Evolutionary conservation across 2,797 vertebrate genomes (phyloP), one percentile per base, ranked within the genome.

Genomic region (Luscinia megarhynchos): DNA sequence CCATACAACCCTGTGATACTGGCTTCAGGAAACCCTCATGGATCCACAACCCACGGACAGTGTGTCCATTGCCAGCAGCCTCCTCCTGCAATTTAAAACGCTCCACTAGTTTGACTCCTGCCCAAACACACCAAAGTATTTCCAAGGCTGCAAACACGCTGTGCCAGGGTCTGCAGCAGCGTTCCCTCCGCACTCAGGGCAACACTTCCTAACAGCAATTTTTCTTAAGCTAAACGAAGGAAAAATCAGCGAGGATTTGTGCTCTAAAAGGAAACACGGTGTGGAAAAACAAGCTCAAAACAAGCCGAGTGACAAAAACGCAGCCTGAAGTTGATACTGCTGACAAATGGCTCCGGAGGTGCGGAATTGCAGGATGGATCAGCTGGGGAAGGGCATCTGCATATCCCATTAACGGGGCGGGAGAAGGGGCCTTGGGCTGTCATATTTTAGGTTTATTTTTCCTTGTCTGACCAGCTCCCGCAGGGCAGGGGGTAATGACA

Each of bases 401-500:
- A 57, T 21, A 80, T 95, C 95, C 87, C 84, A 70, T 67, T 43
- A 94, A 40, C 75, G 30, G 0, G 50, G 84, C 18, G n/a, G 68
- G 63, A 63, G 53, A 61, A 67, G 13, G 64, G 77, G 77, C 91
- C 88, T 9, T 69, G 12, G 69, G 95, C 96, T 77, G 96, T 93
- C 96, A 12, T 72, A 90, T 91, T 95, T 94, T 73, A 82, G 73
- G 95, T 97, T 97, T 96, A 92, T 98, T 97, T 97, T 95, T 95
- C 97, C 96, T 97, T 72, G 84, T 94, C 96, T 96, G 95, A 58
- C 90, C 96, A 23, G 95, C 26, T 96, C 97, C 97, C 97, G 41
- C 16, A 12, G 96, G 97, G 96, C 96, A 94, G 94, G 55, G 96
- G 97, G 94, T 97, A 98, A 98, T 87, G 97, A 97, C 3, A 72